Percentiles rank a stretch among this genome's conserved stretches.
Evolutionary conservation across 2,113 vertebrate species (phyloP).

Genomic region (Elgaria multicarinata): DNA sequence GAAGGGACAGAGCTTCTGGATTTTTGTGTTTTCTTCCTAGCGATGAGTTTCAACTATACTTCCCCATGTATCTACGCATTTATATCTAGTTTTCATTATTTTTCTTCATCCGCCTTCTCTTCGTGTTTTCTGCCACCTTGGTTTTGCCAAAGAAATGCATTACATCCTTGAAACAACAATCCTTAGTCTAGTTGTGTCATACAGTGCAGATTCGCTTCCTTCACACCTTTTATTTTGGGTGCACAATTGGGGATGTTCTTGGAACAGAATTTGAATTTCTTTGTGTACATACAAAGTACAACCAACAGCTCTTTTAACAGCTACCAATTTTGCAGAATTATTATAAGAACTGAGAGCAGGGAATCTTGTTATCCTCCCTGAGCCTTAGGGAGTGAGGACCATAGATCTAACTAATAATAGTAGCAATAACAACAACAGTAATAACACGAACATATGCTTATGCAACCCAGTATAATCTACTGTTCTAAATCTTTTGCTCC

Average conservation of each 20-base stretch:
- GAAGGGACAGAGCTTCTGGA: neutral
- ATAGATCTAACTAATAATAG: neutral
- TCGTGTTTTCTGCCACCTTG: neutral
- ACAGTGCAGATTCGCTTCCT: neutral
- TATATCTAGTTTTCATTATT: neutral
- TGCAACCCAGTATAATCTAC: conserved; percentile 10
- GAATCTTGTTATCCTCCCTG: neutral
- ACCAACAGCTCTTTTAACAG: neutral
- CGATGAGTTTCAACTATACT: neutral
- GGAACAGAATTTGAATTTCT: neutral
- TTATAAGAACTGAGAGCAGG: neutral
- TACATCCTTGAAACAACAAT: neutral
- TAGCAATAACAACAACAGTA: conserved; percentile 8
- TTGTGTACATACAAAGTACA: neutral
- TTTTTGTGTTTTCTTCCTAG: neutral
- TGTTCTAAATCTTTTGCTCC: neutral
- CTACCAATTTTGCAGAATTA: neutral
- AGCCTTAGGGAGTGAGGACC: neutral
- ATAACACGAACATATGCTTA: neutral
- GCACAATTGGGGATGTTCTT: neutral
- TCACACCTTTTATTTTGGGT: neutral
- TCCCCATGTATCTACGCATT: neutral
- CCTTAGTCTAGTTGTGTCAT: neutral
- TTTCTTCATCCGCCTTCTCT: neutral
- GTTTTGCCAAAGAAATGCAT: neutral